phyloP scores from a whole-genome alignment of 2,888 invertebrate genomes.

The Syrphus vitripennis region DNA sequence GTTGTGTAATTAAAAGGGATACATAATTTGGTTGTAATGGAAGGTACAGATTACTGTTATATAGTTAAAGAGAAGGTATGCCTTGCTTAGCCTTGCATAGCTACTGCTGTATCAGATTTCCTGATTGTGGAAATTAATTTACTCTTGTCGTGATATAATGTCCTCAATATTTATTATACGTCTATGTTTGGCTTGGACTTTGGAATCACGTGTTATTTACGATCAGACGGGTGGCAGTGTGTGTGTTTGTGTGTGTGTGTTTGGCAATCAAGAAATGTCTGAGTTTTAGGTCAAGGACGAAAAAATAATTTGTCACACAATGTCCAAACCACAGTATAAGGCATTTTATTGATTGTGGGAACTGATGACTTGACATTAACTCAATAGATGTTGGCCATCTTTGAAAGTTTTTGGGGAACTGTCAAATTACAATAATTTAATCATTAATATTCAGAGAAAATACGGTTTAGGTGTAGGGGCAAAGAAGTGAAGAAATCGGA shows the following conservation, averaged over 20 bases:
- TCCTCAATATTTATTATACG: background rate
- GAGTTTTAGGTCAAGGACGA: background rate
- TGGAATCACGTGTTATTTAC: background rate
- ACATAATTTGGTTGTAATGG: constrained; percentile 7
- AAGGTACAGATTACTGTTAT: constrained; percentile 13
- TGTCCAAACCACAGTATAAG: background rate
- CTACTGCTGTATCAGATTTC: constrained; percentile 8
- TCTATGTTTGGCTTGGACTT: background rate
- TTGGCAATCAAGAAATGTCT: background rate
- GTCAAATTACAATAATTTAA: background rate
- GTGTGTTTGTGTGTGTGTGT: background rate
- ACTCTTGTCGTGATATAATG: background rate
- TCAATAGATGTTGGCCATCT: background rate
- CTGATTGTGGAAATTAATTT: constrained; percentile 4
- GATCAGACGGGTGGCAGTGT: background rate
- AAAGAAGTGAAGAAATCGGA: too few relatives aligned
- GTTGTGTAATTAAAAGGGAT: constrained; percentile 28
- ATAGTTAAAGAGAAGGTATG: background rate
- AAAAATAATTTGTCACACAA: background rate
- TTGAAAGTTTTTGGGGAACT: background rate
- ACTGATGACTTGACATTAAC: background rate
- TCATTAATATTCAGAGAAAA: background rate
- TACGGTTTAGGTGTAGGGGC: too few relatives aligned
- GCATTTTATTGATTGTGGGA: background rate
- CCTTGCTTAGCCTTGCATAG: background rate